A percentile compares a stretch with the other conserved stretches of the same genome.
These are phyloP conservation scores for Balaenoptera acutorostrata DNA, from an alignment of 2,113 vertebrate species.

Conservation along the genomic window DNA sequence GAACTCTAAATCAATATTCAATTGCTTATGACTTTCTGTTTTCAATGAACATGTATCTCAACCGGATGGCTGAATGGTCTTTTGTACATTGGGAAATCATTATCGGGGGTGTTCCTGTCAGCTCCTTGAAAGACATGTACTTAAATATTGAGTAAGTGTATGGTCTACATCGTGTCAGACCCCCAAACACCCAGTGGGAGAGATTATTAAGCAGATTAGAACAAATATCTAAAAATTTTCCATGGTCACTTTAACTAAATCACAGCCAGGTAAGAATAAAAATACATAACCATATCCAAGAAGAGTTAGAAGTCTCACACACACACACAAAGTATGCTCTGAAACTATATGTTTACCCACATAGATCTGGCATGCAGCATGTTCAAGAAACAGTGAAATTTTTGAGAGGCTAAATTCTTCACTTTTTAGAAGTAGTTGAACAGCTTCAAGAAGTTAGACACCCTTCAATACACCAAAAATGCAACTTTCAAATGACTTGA, in stretches of 20 bases:
- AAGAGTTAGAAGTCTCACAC: background rate
- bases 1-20: slow-evolving; percentile 46
- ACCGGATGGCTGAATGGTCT: background rate
- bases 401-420: background rate
- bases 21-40: slow-evolving; percentile 38
- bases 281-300: background rate
- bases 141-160: slow-evolving; percentile 46
- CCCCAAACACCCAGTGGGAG: background rate
- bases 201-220: background rate
- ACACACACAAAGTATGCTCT: background rate
- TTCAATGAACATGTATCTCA: slow-evolving; percentile 45
- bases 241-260: background rate
- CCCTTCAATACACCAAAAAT: background rate
- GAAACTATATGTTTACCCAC: background rate
- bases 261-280: background rate
- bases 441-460: background rate
- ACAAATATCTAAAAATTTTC: background rate
- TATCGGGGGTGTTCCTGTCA: background rate
- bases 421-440: background rate
- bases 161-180: background rate
- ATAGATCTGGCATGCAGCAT: background rate
- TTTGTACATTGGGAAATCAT: slow-evolving; percentile 46
- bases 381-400: background rate
- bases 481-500: background rate
- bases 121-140: background rate